These are phyloP conservation scores for Liodrosophila aerea DNA, from an alignment of 2,888 invertebrate species.

Conservation along the genomic window DNA sequence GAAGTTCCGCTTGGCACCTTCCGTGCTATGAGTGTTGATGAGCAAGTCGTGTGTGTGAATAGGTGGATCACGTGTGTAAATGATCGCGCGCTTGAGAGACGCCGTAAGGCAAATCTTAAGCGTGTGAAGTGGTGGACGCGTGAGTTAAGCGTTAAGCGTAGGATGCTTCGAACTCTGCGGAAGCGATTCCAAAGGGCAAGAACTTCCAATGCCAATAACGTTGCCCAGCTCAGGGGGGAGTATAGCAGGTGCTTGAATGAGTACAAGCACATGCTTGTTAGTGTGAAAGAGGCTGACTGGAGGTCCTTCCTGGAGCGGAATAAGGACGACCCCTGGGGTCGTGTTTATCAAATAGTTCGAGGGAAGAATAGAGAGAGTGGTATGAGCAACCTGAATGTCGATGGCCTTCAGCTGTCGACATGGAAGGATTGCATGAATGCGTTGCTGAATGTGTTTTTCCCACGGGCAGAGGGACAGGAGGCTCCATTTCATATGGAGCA, in stretches of 20 bases:
- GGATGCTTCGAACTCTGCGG: not conserved
- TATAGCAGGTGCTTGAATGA: constrained; percentile 2
- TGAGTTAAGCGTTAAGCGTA: constrained; percentile 3
- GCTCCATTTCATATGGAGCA: not conserved
- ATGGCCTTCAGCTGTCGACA: constrained; percentile 2
- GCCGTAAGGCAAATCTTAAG: constrained; percentile 6
- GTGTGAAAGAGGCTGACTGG: constrained; percentile 7
- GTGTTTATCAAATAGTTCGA: constrained; percentile 8
- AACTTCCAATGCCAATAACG: too few relatives aligned
- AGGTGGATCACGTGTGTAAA: constrained; percentile 3
- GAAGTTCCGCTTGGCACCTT: constrained; percentile 4
- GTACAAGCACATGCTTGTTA: constrained; percentile 11
- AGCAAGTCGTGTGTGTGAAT: constrained; percentile 11
- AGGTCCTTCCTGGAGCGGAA: constrained; percentile 4
- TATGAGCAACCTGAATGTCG: not conserved
- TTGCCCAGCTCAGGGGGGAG: constrained; percentile 7
- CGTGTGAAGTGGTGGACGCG: constrained; percentile 18
- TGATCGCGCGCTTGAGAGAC: constrained; percentile 9
- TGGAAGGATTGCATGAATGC: constrained; percentile 2
- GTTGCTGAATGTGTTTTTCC: constrained; percentile 2
- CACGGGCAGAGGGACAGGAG: not conserved
- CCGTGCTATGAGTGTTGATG: not conserved
- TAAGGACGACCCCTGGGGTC: constrained; percentile 11
- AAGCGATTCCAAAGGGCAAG: constrained; percentile 15
- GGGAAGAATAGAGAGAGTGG: constrained; percentile 1